phyloP scores from a whole-genome alignment of 2,113 vertebrate species.

The Corapipo altera region DNA sequence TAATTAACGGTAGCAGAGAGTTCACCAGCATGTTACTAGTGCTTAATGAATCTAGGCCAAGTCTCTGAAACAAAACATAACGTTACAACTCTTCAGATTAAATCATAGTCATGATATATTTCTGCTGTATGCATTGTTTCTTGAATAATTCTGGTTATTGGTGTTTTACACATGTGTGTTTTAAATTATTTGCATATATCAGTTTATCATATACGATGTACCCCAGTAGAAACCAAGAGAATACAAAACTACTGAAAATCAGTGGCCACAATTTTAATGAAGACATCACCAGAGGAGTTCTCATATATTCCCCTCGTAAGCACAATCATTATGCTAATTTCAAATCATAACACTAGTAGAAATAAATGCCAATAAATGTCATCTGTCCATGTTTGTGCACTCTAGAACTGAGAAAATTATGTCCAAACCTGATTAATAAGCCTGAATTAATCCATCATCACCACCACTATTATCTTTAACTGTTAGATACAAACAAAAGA shows the following conservation, averaged over 20 bases:
- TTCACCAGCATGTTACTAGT: background rate
- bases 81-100: background rate
- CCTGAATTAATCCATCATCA: background rate
- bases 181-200: background rate
- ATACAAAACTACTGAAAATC: background rate
- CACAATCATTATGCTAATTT: background rate
- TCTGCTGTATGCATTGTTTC: background rate
- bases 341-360: background rate
- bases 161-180: accelerated
- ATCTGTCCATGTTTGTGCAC: background rate
- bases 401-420: background rate
- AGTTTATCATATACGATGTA: background rate
- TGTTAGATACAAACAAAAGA: background rate
- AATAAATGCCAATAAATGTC: background rate
- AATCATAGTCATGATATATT: background rate
- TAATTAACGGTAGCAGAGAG: background rate
- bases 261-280: background rate
- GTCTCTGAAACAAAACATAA: background rate
- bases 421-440: background rate
- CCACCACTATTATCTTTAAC: background rate
- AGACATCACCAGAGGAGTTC: background rate
- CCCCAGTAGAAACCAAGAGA: background rate
- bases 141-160: background rate
- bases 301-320: background rate
- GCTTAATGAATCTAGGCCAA: background rate